A percentile compares a stretch with the other conserved stretches of the same genome.
Conservation (phyloP, 2,888 invertebrate genomes). For the Graphium colonna region DNA sequence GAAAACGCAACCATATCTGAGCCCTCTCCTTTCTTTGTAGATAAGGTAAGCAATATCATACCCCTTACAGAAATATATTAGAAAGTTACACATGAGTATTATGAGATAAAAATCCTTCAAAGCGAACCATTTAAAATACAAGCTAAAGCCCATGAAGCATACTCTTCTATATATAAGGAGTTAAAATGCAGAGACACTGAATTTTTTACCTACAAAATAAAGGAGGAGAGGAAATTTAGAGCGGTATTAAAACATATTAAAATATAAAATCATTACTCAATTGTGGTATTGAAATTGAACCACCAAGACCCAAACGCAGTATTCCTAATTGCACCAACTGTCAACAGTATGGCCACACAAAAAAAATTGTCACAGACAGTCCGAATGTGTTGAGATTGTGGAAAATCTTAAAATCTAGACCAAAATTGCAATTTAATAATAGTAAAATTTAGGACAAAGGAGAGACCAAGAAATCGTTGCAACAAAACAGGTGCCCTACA, state of each 20-base stretch:
- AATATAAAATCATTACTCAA: neutral
- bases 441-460: too few relatives aligned
- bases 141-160: neutral
- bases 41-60: constrained; percentile 19
- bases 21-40: constrained; percentile 26
- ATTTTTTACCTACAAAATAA: constrained; percentile 26
- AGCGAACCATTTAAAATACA: constrained; percentile 26
- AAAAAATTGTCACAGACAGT: constrained; percentile 26
- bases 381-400: constrained; percentile 27
- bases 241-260: constrained; percentile 28
- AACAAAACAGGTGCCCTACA: too few relatives aligned
- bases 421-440: too few relatives aligned
- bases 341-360: constrained; percentile 33
- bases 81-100: constrained; percentile 1
- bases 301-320: constrained; percentile 28
- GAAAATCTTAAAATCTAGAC: too few relatives aligned
- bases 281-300: constrained; percentile 18
- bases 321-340: constrained; percentile 32
- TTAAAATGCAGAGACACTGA: constrained; percentile 22
- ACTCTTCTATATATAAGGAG: constrained; percentile 20
- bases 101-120: constrained; percentile 25
- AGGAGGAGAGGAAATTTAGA: constrained; percentile 23
- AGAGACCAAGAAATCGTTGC: too few relatives aligned
- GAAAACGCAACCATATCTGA: neutral
- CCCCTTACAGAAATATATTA: constrained; percentile 3